Evolutionary conservation across 2,113 vertebrate species (phyloP).

Genomic region (Mixornis gularis): DNA sequence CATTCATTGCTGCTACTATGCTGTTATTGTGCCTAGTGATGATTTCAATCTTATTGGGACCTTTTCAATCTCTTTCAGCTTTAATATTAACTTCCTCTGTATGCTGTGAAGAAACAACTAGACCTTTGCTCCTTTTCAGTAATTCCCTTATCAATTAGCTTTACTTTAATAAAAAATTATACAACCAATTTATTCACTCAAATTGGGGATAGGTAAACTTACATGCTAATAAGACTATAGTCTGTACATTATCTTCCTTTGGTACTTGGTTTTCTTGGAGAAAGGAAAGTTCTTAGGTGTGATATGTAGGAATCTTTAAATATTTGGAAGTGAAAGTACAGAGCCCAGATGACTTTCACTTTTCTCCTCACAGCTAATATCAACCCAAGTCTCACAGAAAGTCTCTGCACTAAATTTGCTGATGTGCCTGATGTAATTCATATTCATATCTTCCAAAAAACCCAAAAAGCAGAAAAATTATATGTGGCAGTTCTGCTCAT

Average conservation of each 20-base stretch:
- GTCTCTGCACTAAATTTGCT: not conserved
- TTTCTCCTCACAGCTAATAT: not conserved
- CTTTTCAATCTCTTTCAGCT: not conserved
- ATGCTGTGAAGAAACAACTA: not conserved
- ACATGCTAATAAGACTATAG: not conserved
- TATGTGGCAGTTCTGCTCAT: not conserved
- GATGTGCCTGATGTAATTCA: not conserved
- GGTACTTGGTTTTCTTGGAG: not conserved
- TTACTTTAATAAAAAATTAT: not conserved
- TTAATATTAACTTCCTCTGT: not conserved
- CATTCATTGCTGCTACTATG: not conserved
- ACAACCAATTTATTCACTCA: not conserved
- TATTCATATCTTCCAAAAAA: not conserved
- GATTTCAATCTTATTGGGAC: not conserved
- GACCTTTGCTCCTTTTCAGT: not conserved
- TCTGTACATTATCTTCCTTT: not conserved
- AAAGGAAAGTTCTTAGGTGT: not conserved
- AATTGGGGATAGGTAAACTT: fast-evolving
- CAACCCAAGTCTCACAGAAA: not conserved
- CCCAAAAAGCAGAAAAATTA: not conserved
- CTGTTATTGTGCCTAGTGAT: not conserved
- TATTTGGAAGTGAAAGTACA: not conserved
- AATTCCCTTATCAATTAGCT: not conserved
- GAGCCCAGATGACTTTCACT: not conserved
- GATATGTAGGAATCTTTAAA: not conserved